Percentiles rank a stretch among this genome's conserved stretches.
Evolutionary conservation across 2,113 vertebrate species (phyloP).

Genomic region (Microcebus tavaratra): DNA sequence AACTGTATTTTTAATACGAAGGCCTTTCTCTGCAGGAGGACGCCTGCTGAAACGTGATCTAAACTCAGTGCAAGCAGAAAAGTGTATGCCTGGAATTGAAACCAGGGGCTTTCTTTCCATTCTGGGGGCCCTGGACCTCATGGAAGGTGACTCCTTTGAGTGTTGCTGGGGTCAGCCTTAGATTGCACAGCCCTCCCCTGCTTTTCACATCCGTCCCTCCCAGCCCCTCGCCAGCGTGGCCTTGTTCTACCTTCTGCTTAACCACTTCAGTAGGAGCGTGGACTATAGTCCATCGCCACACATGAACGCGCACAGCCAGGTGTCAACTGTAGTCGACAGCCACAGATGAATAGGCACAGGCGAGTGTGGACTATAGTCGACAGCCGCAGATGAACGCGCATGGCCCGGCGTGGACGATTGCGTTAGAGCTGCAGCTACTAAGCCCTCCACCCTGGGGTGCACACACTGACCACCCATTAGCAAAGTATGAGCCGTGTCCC

Average conservation of each 20-base stretch:
- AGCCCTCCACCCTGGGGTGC: not conserved
- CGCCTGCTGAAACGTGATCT: conserved; percentile 31
- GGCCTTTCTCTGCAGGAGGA: conserved; percentile 51
- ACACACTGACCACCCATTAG: not conserved
- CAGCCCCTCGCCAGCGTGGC: not conserved
- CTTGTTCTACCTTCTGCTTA: not conserved
- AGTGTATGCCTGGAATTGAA: conserved; percentile 1
- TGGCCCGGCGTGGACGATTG: no score
- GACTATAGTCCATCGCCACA: no score
- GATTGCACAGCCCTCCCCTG: not conserved
- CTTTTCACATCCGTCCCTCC: not conserved
- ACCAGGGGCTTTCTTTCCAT: not conserved
- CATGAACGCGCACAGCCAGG: no score
- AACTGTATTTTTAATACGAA: conserved; percentile 68
- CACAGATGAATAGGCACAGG: no score
- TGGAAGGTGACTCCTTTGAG: not conserved
- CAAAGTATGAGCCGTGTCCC: not conserved
- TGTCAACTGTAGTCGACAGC: no score
- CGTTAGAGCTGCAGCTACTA: not conserved
- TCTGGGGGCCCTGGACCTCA: not conserved
- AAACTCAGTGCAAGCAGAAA: conserved; percentile 46
- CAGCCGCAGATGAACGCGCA: no score
- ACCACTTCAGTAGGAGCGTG: no score
- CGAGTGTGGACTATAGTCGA: no score
- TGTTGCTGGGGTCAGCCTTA: not conserved